A percentile compares a stretch with the other conserved stretches of the same genome.
Conservation (phyloP, 2,888 invertebrate species). For the Agonopterix subpropinquella region DNA sequence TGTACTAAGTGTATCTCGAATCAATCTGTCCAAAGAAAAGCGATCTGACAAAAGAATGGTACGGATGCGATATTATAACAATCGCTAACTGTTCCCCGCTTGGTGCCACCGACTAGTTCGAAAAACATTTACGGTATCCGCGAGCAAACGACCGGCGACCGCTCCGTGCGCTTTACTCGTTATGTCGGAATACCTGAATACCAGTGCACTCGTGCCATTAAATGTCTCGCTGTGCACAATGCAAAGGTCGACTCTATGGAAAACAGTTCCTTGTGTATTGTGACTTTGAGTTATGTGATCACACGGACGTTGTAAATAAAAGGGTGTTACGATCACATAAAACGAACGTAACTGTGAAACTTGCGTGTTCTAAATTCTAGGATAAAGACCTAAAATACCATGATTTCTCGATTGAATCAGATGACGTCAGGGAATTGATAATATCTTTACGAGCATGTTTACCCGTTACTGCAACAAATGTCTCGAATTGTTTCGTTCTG, state of each 20-base stretch:
- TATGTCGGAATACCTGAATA: background rate
- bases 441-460: slow-evolving; percentile 29
- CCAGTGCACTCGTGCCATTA: no score
- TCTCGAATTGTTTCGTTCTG: slow-evolving; percentile 22
- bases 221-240: no score
- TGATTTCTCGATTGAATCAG: slow-evolving; percentile 36
- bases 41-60: slow-evolving; percentile 57
- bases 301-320: no score
- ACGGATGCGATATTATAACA: slow-evolving; percentile 56
- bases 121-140: slow-evolving; percentile 42
- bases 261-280: no score
- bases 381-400: slow-evolving; percentile 25
- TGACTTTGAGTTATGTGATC: no score
- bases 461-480: slow-evolving; percentile 23
- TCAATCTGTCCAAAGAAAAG: slow-evolving; percentile 61
- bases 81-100: slow-evolving; percentile 57
- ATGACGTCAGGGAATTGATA: slow-evolving; percentile 36
- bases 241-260: no score
- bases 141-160: slow-evolving; percentile 32
- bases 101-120: slow-evolving; percentile 25
- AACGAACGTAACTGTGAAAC: no score
- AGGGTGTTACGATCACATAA: no score
- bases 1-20: slow-evolving; percentile 57
- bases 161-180: slow-evolving; percentile 19
- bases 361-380: slow-evolving; percentile 8